Evolutionary conservation across 2,113 vertebrate genomes (phyloP).

Genomic region (Grallaria varia): DNA sequence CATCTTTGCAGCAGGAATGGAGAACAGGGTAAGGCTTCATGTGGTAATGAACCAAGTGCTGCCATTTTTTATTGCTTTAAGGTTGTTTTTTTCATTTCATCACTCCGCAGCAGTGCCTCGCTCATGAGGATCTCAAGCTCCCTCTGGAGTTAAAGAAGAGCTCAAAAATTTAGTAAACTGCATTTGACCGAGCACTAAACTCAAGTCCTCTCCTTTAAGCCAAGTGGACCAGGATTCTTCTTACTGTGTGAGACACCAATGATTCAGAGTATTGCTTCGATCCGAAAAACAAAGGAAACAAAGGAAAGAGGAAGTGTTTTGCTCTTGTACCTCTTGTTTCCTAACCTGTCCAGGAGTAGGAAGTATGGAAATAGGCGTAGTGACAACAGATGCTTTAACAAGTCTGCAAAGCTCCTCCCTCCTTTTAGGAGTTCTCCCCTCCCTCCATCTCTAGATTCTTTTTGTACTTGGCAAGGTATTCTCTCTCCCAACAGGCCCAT

Average conservation of each 20-base stretch:
- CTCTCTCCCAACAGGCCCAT: neutral
- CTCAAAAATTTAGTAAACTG: neutral
- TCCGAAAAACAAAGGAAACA: neutral
- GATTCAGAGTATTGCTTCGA: neutral
- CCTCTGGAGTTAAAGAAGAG: neutral
- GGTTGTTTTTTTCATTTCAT: neutral
- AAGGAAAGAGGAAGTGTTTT: neutral
- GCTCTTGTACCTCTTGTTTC: neutral
- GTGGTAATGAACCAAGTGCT: neutral
- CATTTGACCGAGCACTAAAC: neutral
- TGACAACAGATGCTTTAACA: neutral
- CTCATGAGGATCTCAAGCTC: neutral
- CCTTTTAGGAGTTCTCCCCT: neutral
- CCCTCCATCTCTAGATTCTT: neutral
- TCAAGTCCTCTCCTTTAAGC: neutral
- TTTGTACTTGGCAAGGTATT: neutral
- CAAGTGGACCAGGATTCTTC: rapidly evolving
- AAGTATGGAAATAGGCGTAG: rapidly evolving
- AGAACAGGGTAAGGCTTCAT: neutral
- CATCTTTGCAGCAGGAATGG: neutral
- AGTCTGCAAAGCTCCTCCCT: neutral
- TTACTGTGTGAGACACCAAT: neutral
- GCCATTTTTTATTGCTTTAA: neutral
- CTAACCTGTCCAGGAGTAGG: neutral
- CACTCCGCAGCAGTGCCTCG: rapidly evolving